Evolutionary conservation across 2,888 invertebrate species (phyloP).

Genomic region (Tipula helvola): DNA sequence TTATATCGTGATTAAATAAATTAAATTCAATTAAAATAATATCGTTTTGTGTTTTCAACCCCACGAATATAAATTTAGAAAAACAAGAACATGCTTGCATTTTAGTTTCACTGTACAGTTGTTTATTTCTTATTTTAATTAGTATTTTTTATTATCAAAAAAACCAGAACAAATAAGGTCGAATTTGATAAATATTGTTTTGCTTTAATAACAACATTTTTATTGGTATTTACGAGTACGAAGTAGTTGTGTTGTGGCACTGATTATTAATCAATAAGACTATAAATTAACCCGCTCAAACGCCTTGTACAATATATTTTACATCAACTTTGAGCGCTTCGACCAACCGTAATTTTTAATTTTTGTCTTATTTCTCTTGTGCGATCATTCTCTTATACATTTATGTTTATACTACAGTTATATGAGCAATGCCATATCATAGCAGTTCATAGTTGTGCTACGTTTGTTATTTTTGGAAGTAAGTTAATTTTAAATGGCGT

Average conservation of each 20-base stretch:
- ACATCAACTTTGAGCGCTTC: no score
- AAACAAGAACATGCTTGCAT: background rate
- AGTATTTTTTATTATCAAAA: background rate
- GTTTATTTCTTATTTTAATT: background rate
- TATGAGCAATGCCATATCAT: no score
- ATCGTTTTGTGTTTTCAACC: background rate
- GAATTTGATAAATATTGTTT: background rate
- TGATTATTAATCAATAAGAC: background rate
- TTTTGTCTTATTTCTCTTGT: no score
- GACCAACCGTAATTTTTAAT: no score
- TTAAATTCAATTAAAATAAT: background rate
- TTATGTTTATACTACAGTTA: no score
- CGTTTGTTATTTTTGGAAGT: no score
- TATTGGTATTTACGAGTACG: background rate
- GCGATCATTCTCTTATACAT: no score
- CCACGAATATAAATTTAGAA: background rate
- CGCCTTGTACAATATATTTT: no score
- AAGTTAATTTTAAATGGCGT: no score
- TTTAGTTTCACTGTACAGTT: background rate
- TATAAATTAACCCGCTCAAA: no score
- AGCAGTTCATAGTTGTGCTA: no score
- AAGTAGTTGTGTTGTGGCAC: no score
- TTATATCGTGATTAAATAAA: slow-evolving; percentile 7
- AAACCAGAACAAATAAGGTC: background rate
- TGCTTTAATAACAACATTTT: background rate